A percentile compares a stretch with the other conserved stretches of the same genome.
Conservation (phyloP, 2,797 vertebrate genomes). For the Poeciliopsis turneri region DNA sequence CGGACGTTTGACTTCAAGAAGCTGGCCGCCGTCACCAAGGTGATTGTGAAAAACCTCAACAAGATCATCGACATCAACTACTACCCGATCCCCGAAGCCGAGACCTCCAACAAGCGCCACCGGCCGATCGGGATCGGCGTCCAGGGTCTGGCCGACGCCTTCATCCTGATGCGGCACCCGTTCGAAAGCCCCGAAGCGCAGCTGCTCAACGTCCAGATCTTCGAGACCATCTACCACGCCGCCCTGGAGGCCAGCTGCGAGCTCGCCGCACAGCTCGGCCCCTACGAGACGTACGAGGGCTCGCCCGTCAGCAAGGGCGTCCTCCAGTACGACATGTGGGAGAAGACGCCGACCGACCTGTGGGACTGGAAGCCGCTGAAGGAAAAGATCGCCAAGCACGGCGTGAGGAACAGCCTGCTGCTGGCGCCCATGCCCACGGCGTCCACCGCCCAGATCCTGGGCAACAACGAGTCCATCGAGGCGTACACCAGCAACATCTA, state of each 20-base stretch:
- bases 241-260: slow-evolving; percentile 94
- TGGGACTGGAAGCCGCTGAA: slow-evolving; percentile 92
- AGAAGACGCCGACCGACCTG: slow-evolving; percentile 87
- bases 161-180: slow-evolving; percentile 94
- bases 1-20: slow-evolving; percentile 91
- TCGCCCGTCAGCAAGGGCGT: slow-evolving; percentile 93
- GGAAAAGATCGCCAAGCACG: slow-evolving; percentile 92
- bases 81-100: slow-evolving; percentile 91
- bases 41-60: slow-evolving; percentile 94
- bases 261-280: slow-evolving; percentile 84
- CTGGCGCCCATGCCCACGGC: slow-evolving; percentile 97
- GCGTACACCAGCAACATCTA: slow-evolving; percentile 99
- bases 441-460: slow-evolving; percentile 97
- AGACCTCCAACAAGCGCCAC: slow-evolving; percentile 90
- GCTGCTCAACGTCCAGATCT: slow-evolving; percentile 93
- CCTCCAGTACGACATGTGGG: slow-evolving; percentile 98
- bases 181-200: slow-evolving; percentile 94
- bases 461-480: slow-evolving; percentile 98
- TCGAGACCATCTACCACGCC: slow-evolving; percentile 96
- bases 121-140: slow-evolving; percentile 96
- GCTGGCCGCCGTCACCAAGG: slow-evolving; percentile 89
- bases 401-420: slow-evolving; percentile 94
- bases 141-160: slow-evolving; percentile 94
- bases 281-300: slow-evolving; percentile 91
- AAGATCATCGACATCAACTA: slow-evolving; percentile 97